Conservation (phyloP, 2,888 invertebrate species). For the Drosophila histrio region DNA sequence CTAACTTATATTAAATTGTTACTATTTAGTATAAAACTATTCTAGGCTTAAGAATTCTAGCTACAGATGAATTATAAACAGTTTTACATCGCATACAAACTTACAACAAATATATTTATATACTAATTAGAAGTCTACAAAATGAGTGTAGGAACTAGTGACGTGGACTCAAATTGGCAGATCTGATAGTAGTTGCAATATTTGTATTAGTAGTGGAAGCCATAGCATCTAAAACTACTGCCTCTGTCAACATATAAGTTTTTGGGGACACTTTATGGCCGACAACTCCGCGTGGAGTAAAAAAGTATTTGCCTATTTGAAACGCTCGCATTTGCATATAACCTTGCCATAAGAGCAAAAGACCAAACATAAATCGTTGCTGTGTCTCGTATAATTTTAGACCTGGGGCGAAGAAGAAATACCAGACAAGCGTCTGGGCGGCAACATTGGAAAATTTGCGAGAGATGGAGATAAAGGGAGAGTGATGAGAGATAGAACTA, state of each 20-base stretch:
- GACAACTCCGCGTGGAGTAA: background rate
- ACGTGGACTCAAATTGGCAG: too few relatives aligned
- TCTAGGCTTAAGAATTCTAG: too few relatives aligned
- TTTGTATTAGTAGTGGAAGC: background rate
- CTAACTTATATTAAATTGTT: too few relatives aligned
- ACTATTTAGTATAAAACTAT: too few relatives aligned
- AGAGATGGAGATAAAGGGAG: background rate
- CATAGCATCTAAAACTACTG: background rate
- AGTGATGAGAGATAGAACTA: background rate
- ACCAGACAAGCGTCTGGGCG: conserved; percentile 47
- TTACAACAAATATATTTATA: too few relatives aligned
- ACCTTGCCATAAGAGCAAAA: conserved; percentile 32
- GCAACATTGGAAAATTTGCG: background rate
- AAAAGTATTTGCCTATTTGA: conserved; percentile 9
- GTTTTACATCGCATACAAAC: too few relatives aligned
- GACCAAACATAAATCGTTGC: conserved; percentile 43
- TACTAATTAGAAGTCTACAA: too few relatives aligned
- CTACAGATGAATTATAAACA: too few relatives aligned
- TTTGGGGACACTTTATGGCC: conserved; percentile 8
- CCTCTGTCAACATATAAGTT: background rate
- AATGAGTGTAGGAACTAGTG: too few relatives aligned
- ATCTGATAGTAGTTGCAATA: background rate
- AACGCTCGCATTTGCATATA: conserved; percentile 24
- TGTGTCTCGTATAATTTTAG: conserved; percentile 63
- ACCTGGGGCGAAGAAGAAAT: conserved; percentile 28